These are phyloP conservation scores for Miniopterus natalensis DNA, from an alignment of 2,113 vertebrate species.

Conservation along the genomic window DNA sequence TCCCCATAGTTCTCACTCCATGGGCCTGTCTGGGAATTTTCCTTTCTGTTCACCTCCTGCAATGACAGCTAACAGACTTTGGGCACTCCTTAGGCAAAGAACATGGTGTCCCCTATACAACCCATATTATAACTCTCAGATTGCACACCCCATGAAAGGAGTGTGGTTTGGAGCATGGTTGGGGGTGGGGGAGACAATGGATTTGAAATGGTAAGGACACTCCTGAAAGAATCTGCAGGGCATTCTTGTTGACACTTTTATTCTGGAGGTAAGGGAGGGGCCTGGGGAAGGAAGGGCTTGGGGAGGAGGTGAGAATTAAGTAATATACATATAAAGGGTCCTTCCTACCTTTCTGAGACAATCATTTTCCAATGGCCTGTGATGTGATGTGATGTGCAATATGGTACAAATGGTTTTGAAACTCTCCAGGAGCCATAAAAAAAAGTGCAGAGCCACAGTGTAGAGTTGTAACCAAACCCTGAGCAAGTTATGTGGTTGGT, in stretches of 20 bases:
- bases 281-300: neutral
- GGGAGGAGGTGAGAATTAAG: neutral
- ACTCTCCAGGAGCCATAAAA: neutral
- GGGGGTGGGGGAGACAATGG: accelerated
- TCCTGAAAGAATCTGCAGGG: neutral
- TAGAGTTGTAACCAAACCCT: neutral
- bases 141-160: too few species aligned
- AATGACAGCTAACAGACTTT: neutral
- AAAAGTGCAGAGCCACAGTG: accelerated
- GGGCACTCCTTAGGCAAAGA: neutral
- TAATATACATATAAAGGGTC: neutral
- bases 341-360: neutral
- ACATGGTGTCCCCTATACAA: too few species aligned
- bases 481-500: neutral
- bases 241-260: neutral
- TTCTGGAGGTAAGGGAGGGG: neutral
- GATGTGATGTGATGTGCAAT: neutral
- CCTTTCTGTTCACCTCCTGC: neutral
- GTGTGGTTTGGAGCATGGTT: accelerated
- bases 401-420: neutral
- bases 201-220: neutral
- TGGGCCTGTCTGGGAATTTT: neutral
- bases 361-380: neutral
- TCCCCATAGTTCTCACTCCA: neutral
- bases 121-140: neutral